Conservation (phyloP, 2,113 vertebrate species). For the Struthio camelus region DNA sequence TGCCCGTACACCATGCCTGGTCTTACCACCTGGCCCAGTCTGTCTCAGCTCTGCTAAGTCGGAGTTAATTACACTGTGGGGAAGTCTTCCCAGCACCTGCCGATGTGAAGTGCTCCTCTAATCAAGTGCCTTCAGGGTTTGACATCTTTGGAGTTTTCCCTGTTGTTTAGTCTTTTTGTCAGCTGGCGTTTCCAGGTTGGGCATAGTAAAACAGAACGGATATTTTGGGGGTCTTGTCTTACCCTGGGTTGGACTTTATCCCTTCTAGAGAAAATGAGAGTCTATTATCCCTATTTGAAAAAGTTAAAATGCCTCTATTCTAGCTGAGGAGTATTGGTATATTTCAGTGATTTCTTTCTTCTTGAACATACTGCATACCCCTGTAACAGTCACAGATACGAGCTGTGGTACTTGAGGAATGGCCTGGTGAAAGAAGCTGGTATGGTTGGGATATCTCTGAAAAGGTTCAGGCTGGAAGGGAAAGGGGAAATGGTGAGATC, state of each 20-base stretch:
- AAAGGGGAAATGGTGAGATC: not conserved
- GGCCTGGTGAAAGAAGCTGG: not conserved
- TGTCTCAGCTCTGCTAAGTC: not conserved
- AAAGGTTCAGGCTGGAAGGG: not conserved
- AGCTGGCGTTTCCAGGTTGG: not conserved
- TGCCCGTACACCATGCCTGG: not conserved
- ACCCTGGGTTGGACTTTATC: not conserved
- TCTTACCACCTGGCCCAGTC: not conserved
- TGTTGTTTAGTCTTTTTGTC: not conserved
- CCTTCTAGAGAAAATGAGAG: not conserved
- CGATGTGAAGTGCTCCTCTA: not conserved
- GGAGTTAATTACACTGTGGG: rapidly evolving
- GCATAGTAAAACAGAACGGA: not conserved
- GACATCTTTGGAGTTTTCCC: not conserved
- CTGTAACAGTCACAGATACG: rapidly evolving
- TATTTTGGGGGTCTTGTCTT: not conserved
- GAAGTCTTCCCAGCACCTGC: not conserved
- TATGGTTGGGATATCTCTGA: not conserved
- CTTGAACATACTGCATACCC: rapidly evolving
- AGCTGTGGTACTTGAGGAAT: not conserved
- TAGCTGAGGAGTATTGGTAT: not conserved
- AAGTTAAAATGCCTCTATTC: not conserved
- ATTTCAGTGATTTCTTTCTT: not conserved
- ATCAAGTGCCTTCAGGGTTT: slow-evolving; percentile 50
- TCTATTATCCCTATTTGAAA: not conserved